phyloP scores from a whole-genome alignment of 2,888 invertebrate species.

The Troilus luridus region DNA sequence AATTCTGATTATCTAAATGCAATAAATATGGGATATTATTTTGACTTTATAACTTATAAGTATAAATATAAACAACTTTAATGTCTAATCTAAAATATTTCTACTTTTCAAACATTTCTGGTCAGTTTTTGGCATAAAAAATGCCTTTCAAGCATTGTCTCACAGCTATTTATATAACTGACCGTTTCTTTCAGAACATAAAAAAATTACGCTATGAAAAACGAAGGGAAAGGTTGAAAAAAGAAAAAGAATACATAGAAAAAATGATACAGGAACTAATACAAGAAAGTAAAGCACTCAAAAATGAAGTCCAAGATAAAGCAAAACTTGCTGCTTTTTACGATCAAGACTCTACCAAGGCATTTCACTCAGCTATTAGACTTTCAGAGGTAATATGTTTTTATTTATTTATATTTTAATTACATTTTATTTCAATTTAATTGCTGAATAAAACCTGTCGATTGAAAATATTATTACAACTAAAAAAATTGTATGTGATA shows the following conservation, averaged over 20 bases:
- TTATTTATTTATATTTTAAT: neutral
- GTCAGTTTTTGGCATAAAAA: neutral
- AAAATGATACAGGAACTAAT: conserved; percentile 59
- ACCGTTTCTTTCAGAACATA: conserved; percentile 62
- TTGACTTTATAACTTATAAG: too few species aligned
- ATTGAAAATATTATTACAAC: too few species aligned
- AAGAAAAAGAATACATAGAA: conserved; percentile 61
- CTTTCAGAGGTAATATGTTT: conserved; percentile 62
- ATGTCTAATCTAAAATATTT: too few species aligned
- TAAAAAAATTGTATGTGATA: too few species aligned
- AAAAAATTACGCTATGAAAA: conserved; percentile 63
- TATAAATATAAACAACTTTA: too few species aligned
- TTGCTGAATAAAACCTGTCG: too few species aligned
- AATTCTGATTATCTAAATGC: too few species aligned
- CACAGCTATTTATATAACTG: neutral
- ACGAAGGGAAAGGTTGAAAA: conserved; percentile 62
- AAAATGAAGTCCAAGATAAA: conserved; percentile 62
- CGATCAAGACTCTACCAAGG: conserved; percentile 63
- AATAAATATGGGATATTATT: too few species aligned
- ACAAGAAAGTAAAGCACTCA: conserved; percentile 63
- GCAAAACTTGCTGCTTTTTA: conserved; percentile 62
- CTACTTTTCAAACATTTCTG: neutral
- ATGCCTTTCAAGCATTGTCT: too few species aligned
- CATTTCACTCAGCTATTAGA: conserved; percentile 63
- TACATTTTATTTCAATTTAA: neutral